phyloP scores from a whole-genome alignment of 2,113 vertebrate species.

The Neogobius melanostomus region DNA sequence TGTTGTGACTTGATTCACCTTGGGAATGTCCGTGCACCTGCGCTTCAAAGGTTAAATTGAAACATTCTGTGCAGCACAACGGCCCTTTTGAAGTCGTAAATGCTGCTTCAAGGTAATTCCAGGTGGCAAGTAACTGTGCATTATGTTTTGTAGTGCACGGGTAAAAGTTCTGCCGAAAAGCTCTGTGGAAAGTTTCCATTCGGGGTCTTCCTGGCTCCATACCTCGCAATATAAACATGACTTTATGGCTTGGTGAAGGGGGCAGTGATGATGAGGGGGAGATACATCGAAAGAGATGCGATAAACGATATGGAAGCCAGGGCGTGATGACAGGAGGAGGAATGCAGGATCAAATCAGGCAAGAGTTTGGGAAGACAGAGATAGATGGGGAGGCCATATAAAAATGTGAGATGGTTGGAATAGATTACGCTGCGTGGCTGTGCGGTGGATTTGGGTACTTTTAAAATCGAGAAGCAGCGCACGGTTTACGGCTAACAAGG shows the following conservation, averaged over 20 bases:
- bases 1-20: neutral
- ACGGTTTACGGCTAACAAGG: slow-evolving; percentile 18
- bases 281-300: slow-evolving; percentile 51
- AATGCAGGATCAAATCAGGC: slow-evolving; percentile 48
- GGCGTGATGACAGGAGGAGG: slow-evolving; percentile 30
- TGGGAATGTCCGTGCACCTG: neutral
- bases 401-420: slow-evolving; percentile 49
- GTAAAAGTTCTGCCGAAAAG: neutral
- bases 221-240: neutral
- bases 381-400: slow-evolving; percentile 42
- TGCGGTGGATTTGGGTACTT: slow-evolving; percentile 3
- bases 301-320: slow-evolving; percentile 49
- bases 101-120: no score
- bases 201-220: neutral
- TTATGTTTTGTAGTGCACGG: neutral
- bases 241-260: slow-evolving; percentile 29
- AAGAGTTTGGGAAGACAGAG: slow-evolving; percentile 43
- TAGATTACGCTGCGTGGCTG: slow-evolving; percentile 48
- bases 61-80: no score
- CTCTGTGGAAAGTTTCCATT: neutral
- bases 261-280: slow-evolving; percentile 37
- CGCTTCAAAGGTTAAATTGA: neutral
- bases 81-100: no score
- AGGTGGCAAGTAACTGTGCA: neutral
- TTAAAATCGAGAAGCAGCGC: neutral